phyloP scores from a whole-genome alignment of 2,797 vertebrate species.

The Sternotherus odoratus region DNA sequence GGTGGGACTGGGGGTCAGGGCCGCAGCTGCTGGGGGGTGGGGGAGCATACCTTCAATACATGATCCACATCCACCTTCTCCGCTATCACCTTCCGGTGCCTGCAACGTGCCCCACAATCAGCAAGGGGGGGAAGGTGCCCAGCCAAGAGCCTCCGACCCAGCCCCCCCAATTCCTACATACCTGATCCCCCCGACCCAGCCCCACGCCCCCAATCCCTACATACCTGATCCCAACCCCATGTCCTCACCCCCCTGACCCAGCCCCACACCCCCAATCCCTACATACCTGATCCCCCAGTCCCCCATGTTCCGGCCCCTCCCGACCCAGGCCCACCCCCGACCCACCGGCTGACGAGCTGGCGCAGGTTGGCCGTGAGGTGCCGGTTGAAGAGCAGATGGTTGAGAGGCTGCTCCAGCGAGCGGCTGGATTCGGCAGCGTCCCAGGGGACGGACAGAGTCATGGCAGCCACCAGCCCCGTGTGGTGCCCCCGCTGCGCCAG shows the following conservation, averaged over 20 bases:
- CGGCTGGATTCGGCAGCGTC: slow-evolving; percentile 79
- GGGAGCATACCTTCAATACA: slow-evolving; percentile 87
- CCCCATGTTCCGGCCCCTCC: too few relatives aligned
- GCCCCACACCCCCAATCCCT: too few relatives aligned
- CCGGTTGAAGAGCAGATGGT: slow-evolving; percentile 87
- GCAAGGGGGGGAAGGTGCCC: rapidly evolving
- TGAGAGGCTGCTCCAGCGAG: slow-evolving; percentile 87
- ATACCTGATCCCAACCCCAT: too few relatives aligned
- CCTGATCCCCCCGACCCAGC: too few relatives aligned
- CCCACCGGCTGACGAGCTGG: not conserved
- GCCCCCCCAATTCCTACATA: too few relatives aligned
- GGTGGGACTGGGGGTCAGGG: not conserved
- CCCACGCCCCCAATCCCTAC: too few relatives aligned
- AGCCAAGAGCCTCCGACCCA: too few relatives aligned
- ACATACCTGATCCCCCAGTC: too few relatives aligned
- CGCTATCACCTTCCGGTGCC: slow-evolving; percentile 84
- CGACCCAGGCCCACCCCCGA: rapidly evolving
- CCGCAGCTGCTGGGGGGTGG: too few relatives aligned
- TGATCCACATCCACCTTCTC: slow-evolving; percentile 84
- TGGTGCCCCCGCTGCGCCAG: slow-evolving; percentile 77
- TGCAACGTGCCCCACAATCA: slow-evolving; percentile 54
- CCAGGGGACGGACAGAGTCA: slow-evolving; percentile 87
- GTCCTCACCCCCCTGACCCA: too few relatives aligned
- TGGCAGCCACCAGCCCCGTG: slow-evolving; percentile 81
- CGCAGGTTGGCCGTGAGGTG: slow-evolving; percentile 79